Evolutionary conservation across 2,888 invertebrate species (phyloP).

Genomic region (Hylaea fasciaria): DNA sequence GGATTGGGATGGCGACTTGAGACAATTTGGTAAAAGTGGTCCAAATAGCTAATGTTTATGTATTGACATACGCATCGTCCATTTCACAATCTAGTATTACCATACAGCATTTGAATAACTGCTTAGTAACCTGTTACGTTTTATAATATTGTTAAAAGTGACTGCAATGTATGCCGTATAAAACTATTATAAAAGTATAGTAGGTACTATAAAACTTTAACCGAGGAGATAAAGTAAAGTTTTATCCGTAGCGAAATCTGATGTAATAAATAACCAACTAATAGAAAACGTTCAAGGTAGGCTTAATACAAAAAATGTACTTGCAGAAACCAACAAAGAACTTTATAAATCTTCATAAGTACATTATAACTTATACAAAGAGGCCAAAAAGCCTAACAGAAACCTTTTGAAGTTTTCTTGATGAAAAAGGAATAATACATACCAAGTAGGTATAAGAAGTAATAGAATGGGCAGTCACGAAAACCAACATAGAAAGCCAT

Average conservation of each 20-base stretch:
- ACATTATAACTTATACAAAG: not conserved
- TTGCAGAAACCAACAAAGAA: slow-evolving; percentile 7
- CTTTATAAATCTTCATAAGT: not conserved
- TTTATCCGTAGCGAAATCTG: slow-evolving; percentile 16
- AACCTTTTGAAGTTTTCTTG: not conserved
- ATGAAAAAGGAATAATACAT: too few relatives aligned
- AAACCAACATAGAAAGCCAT: slow-evolving; percentile 2
- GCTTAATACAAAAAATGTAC: slow-evolving; percentile 11
- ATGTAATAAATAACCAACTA: slow-evolving; percentile 22
- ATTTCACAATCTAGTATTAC: slow-evolving; percentile 14
- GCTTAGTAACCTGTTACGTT: too few relatives aligned
- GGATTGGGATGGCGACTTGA: slow-evolving; percentile 11
- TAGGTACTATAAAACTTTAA: slow-evolving; percentile 24
- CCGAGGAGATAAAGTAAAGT: slow-evolving; percentile 22
- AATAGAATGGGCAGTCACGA: not conserved
- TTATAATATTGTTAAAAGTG: not conserved
- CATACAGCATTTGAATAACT: not conserved
- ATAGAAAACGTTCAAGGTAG: slow-evolving; percentile 14
- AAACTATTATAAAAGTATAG: not conserved
- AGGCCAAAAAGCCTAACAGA: not conserved
- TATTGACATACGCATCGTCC: slow-evolving; percentile 18
- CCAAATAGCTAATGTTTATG: slow-evolving; percentile 26
- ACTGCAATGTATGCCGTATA: not conserved
- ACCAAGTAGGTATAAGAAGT: not conserved
- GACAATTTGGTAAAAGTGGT: slow-evolving; percentile 22